Base-by-base conservation (phyloP, 2,113 vertebrate species). In the Cricetomys ansorgei region DNA sequence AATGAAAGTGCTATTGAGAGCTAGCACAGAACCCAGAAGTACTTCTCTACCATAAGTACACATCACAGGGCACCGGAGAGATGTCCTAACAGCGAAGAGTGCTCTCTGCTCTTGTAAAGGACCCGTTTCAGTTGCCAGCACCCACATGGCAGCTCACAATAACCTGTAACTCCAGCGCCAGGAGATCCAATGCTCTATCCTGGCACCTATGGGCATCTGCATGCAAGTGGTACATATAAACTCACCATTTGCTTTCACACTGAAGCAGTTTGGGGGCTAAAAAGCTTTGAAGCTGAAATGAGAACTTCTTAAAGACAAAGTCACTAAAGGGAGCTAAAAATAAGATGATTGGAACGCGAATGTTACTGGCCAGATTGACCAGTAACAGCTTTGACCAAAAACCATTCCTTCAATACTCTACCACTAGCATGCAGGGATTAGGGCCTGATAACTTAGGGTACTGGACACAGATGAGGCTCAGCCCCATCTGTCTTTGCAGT, bases 51-150 rank as follows among this genome's bases (percentile, higher is more conserved):
- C 45, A 64, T 91, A 88, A 79, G 83, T 19, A 65, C 23, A 65
- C 0, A 23, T 1, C 48, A 16, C 19, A 69, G 0, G 3, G 25
- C 7, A 7, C 37, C 16, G 3, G 11, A 16, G 53, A 59, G 1
- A 3, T 1, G 37, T 27, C 53, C 59, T 53, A 15, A 13, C 5
- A 57, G 11, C 27, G 15, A 23, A 16, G 17, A 37, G 76, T 55
- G 50, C 37, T 27, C 13, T 11, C 23, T 3, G 37, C 12, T 59
- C 55, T 16, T 5, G 55, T 55, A 59, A 62, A 25, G 37, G 23
- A 59, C 53, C 21, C n/a, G 7, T 4, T 43, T 29, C n/a, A 17
- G 55, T 62, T 43, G 23, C n/a, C 55, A 43, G 55, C 13, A 43
- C 79, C 53, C 55, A 83, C n/a, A 29, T 0, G 25, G 55, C 80